Base-by-base conservation (phyloP, 2,797 vertebrate genomes). In the Schizothorax lantsangensis region DNA sequence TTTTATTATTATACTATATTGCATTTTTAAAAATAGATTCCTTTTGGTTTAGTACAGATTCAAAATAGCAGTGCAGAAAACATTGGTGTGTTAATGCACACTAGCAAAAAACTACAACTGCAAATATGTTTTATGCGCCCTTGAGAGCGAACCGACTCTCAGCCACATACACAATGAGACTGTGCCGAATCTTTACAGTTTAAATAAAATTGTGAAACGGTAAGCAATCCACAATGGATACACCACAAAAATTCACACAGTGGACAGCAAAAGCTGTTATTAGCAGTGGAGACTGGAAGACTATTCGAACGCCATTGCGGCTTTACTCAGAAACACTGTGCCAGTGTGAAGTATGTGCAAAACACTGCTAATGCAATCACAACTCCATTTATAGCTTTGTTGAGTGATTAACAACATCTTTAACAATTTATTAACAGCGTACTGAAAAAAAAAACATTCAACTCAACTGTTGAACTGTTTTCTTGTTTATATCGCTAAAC, bases 181-280 rank as follows among this genome's bases (percentile, higher is more conserved):
- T 77, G 52, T 38, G 72, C 6, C 49, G 30, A 30, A 47, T 78
- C 45, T 45, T 38, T 38, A 78, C 21, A 64, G 47, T 21, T 80
- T 47, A 78, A 64, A 19, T 90, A 38, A 54, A 84, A 86, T 45
- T 83, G 47, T 80, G n/a, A 88, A 88, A 87, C 11, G 74, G 26
- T 57, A 23, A 68, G 54, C 40, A 72, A 87, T 64, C 71, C 72
- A 52, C 72, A 89, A 91, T 80, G 64, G n/a, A 87, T 84, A 47
- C 80, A 77, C 88, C 92, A 83, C 88, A 91, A 89, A 91, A 91
- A 92, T 86, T 43, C 15, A 79, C 49, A 68, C 38, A 66, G 88
- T 82, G 88, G 88, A 91, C 92, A 90, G 89, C 88, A 90, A 92
- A 92, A 90, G 93, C 92, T 94, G 91, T 93, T 87, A 94, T 94